These are phyloP conservation scores for Pedionomus torquatus DNA, from an alignment of 2,113 vertebrate genomes.

Conservation along the genomic window DNA sequence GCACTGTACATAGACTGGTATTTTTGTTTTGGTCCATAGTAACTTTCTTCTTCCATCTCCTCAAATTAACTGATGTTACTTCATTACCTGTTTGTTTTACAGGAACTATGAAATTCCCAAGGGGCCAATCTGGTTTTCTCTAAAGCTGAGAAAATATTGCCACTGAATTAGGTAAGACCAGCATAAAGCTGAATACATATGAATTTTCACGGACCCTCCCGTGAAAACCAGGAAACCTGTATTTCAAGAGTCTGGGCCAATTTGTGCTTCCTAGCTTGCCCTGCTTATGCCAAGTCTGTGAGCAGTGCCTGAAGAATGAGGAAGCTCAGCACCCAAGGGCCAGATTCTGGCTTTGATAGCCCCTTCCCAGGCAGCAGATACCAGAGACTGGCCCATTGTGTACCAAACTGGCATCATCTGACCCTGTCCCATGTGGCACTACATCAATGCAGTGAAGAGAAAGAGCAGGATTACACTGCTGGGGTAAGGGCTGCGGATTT, in stretches of 20 bases:
- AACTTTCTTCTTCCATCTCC: background rate
- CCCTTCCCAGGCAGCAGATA: background rate
- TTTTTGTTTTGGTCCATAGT: background rate
- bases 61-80: background rate
- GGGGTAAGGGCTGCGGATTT: background rate
- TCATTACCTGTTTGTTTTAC: background rate
- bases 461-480: background rate
- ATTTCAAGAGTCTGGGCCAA: background rate
- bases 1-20: background rate
- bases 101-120: background rate
- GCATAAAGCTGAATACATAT: background rate
- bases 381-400: background rate
- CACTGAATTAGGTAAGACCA: background rate
- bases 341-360: background rate
- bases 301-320: background rate
- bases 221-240: background rate
- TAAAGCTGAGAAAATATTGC: background rate
- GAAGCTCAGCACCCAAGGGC: background rate
- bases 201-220: background rate
- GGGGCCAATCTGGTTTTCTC: background rate
- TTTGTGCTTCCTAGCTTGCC: background rate
- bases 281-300: background rate
- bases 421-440: rapidly evolving
- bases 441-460: background rate
- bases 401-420: background rate